phyloP scores from a whole-genome alignment of 2,888 invertebrate species.

The Rhagonycha fulva region DNA sequence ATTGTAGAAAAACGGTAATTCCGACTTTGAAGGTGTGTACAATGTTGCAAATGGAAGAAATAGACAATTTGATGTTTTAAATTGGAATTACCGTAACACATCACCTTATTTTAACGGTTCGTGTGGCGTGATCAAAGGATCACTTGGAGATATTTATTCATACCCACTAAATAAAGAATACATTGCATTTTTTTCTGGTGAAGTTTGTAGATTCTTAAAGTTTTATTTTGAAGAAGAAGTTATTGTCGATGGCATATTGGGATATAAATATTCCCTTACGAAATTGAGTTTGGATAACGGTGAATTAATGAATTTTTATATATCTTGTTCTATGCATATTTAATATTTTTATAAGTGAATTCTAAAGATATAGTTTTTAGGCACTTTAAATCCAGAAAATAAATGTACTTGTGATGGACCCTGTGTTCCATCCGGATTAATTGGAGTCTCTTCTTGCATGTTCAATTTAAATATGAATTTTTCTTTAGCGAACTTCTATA shows the following conservation, averaged over 20 bases:
- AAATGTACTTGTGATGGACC: too few species aligned
- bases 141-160: slow-evolving; percentile 80
- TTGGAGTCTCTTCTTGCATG: slow-evolving; percentile 70
- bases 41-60: slow-evolving; percentile 75
- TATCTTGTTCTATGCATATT: too few species aligned
- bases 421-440: slow-evolving; percentile 68
- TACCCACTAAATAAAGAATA: slow-evolving; percentile 63
- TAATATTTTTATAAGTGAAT: too few species aligned
- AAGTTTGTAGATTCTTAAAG: slow-evolving; percentile 73
- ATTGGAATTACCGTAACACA: slow-evolving; percentile 72
- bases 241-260: slow-evolving; percentile 62
- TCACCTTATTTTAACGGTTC: slow-evolving; percentile 58
- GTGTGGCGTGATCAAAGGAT: slow-evolving; percentile 69
- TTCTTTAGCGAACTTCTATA: slow-evolving; percentile 83
- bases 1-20: slow-evolving; percentile 73
- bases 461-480: slow-evolving; percentile 82
- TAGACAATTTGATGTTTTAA: slow-evolving; percentile 70
- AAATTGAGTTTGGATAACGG: slow-evolving; percentile 70
- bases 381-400: too few species aligned
- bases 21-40: slow-evolving; percentile 72
- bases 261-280: slow-evolving; percentile 68
- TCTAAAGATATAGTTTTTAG: too few species aligned
- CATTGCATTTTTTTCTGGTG: slow-evolving; percentile 70
- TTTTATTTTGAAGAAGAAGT: slow-evolving; percentile 66
- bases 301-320: slow-evolving; percentile 37